Evolutionary conservation across 2,888 invertebrate genomes (phyloP), one percentile per base, ranked within the genome.

Genomic region (Polymixis flavicincta): DNA sequence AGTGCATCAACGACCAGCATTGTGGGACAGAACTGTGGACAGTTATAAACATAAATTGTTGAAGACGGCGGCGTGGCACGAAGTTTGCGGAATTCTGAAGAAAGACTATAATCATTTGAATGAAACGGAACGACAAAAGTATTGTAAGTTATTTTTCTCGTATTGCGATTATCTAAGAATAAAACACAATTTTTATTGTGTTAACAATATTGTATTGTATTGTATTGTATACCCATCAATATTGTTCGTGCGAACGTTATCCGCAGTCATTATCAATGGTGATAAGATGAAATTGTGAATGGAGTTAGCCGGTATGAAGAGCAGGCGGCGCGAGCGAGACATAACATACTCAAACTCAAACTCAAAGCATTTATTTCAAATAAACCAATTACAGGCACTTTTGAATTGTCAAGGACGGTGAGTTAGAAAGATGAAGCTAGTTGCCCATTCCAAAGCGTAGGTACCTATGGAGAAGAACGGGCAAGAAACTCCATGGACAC

Each of bases 21-120:
- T 75, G 32, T 75, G 75, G 75, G 75, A 75, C 11, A 66, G n/a
- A 52, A 75, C 67, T 9, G 17, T 11, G 5, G 57, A 59, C 6
- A 42, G 66, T 8, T 75, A 75, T 45, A 64, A 76, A 45, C 37
- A 65, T 0, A 57, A 66, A 57, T 13, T n/a, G 1, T 8, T n/a
- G n/a, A 75, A 59, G n/a, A 66, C 28, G 19, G 50, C 48, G 2
- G 77, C 75, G 28, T 75, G 75, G 75, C 77, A 67, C 3, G 78
- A 76, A 78, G 48, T 76, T 48, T 54, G 78, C 19, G 54, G 45
- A 8, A 54, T 70, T 54, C 42, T 76, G 59, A 70, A 28, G 14
- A 78, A 70, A 25, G 60, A 78, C 70, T 76, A 71, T 54, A 32
- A 50, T 19, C 11, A 37, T 45, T 48, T 76, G 19, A 52, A 28